Evolutionary conservation across 2,797 vertebrate genomes (phyloP).

Genomic region (Peromyscus eremicus): DNA sequence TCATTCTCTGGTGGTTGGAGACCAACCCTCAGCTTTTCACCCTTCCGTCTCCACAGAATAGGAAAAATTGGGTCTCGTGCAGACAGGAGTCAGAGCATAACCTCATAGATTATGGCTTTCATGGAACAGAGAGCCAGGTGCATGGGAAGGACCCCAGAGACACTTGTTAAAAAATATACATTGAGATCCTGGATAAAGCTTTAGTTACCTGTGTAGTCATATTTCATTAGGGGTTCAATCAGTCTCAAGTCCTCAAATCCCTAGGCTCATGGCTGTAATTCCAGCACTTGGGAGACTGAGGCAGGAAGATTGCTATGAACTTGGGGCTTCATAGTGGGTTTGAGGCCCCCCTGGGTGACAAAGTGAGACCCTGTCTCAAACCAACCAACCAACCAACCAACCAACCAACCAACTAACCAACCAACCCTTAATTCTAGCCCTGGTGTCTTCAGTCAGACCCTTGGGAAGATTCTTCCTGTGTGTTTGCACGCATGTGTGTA

Average conservation of each 20-base stretch:
- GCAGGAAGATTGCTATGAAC: not conserved
- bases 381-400: not conserved
- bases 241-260: not conserved
- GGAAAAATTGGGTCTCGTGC: too few species aligned
- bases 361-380: not conserved
- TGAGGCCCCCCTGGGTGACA: not conserved
- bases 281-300: not conserved
- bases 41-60: not conserved
- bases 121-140: not conserved
- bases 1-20: not conserved
- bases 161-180: not conserved
- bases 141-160: not conserved
- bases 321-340: not conserved
- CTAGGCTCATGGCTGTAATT: not conserved
- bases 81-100: not conserved
- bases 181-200: not conserved
- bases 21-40: not conserved
- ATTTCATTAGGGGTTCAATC: not conserved
- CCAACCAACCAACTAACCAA: too few species aligned
- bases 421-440: not conserved
- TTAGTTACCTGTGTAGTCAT: not conserved
- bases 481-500: not conserved
- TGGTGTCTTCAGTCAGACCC: not conserved
- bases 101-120: slow-evolving; percentile 8
- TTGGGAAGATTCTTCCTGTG: not conserved